These are phyloP conservation scores for Opisthograptis luteolata DNA, from an alignment of 2,888 invertebrate genomes.

Conservation along the genomic window DNA sequence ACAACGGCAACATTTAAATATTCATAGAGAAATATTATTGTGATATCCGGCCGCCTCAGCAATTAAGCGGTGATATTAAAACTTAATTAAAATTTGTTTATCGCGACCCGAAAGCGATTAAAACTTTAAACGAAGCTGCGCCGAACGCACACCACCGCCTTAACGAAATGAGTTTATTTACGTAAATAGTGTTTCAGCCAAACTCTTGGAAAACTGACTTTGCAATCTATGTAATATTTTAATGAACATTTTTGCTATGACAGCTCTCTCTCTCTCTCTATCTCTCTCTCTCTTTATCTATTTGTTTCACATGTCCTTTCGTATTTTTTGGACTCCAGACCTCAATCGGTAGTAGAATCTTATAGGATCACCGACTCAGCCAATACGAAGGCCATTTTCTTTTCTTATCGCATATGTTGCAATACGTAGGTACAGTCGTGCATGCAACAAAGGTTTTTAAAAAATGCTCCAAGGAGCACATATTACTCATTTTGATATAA, in stretches of 20 bases:
- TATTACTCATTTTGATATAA: too few relatives aligned
- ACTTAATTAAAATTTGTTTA: conserved; percentile 84
- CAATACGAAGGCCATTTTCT: too few relatives aligned
- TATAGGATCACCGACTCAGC: too few relatives aligned
- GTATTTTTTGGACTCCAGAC: too few relatives aligned
- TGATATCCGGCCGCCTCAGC: conserved; percentile 74
- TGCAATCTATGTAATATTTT: conserved; percentile 10
- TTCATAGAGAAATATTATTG: conserved; percentile 74
- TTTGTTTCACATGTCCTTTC: too few relatives aligned
- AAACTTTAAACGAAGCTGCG: conserved; percentile 81
- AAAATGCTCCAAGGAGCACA: too few relatives aligned
- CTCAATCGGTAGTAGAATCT: too few relatives aligned
- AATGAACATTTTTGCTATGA: not conserved
- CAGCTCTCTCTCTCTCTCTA: too few relatives aligned
- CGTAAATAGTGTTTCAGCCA: conserved; percentile 69
- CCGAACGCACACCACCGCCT: conserved; percentile 72
- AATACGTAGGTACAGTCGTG: too few relatives aligned
- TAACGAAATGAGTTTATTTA: conserved; percentile 77
- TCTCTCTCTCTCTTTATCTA: too few relatives aligned
- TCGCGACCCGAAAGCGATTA: conserved; percentile 82
- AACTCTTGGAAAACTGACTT: conserved; percentile 43
- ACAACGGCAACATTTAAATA: conserved; percentile 44
- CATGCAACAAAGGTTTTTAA: too few relatives aligned
- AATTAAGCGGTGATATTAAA: conserved; percentile 84
- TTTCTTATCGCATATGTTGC: too few relatives aligned